Conservation (phyloP, 1,140 invertebrate species). For the Drosophila obscura region DNA sequence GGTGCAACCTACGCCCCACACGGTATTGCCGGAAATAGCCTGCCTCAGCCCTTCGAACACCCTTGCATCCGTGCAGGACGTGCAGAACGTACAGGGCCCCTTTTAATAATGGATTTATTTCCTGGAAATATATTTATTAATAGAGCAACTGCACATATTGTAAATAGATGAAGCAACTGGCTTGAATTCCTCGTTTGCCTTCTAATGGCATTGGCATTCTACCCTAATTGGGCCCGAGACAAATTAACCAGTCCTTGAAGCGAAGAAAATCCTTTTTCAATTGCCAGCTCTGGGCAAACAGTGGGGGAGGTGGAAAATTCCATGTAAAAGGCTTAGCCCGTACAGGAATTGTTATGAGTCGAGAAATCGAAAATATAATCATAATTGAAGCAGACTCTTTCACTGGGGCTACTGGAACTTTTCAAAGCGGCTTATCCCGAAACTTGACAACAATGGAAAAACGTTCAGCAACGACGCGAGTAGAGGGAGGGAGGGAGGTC, state of each 20-base stretch:
- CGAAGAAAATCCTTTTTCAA: slow-evolving; percentile 26
- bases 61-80: slow-evolving; percentile 4
- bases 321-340: slow-evolving; percentile 47
- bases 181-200: no score
- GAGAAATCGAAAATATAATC: no score
- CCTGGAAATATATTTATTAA: no score
- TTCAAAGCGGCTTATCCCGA: slow-evolving; percentile 64
- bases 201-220: no score
- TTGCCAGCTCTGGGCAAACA: slow-evolving; percentile 1
- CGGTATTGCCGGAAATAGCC: slow-evolving; percentile 26
- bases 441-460: slow-evolving; percentile 53
- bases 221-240: no score
- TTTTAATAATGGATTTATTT: background rate
- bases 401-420: slow-evolving; percentile 61
- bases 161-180: no score
- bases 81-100: background rate
- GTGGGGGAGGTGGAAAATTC: slow-evolving; percentile 1
- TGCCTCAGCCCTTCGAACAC: background rate
- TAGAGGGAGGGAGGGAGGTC: background rate
- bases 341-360: background rate
- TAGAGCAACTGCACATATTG: no score
- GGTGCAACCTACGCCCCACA: slow-evolving; percentile 8
- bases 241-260: background rate
- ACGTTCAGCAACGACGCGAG: slow-evolving; percentile 6
- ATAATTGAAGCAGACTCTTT: slow-evolving; percentile 43